Conservation (phyloP, 2,113 vertebrate species). For the Thunnus thynnus region DNA sequence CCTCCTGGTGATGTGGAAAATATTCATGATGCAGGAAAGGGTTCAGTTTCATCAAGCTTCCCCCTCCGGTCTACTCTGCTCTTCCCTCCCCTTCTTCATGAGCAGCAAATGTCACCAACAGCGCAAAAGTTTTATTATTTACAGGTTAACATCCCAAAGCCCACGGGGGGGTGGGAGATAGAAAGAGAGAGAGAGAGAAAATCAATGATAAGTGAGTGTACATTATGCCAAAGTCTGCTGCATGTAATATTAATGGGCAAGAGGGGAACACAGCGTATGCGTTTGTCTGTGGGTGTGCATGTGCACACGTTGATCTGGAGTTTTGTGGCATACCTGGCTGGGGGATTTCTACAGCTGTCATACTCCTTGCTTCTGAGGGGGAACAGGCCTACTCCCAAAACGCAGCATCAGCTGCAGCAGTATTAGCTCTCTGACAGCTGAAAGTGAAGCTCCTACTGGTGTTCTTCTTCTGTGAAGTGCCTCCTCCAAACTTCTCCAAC, state of each 20-base stretch:
- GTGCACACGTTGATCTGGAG: conserved; percentile 58
- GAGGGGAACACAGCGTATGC: conserved; percentile 41
- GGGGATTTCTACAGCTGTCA: conserved; percentile 83
- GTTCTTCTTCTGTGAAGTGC: conserved; percentile 68
- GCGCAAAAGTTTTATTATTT: conserved; percentile 78
- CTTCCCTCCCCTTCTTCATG: conserved; percentile 39
- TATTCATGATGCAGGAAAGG: conserved; percentile 69
- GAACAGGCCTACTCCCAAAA: conserved; percentile 71
- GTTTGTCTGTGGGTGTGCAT: conserved; percentile 59
- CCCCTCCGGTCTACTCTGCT: conserved; percentile 52
- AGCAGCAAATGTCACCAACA: conserved; percentile 73
- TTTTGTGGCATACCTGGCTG: conserved; percentile 67
- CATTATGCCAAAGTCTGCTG: conserved; percentile 72
- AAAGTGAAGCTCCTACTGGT: conserved; percentile 58
- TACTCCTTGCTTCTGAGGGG: conserved; percentile 66
- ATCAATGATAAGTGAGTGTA: conserved; percentile 78
- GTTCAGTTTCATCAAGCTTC: conserved; percentile 74
- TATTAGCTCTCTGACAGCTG: conserved; percentile 71
- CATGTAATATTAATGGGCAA: conserved; percentile 81
- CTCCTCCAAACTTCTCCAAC: conserved; percentile 71
- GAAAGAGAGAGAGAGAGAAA: conserved; percentile 51
- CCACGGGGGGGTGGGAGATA: conserved; percentile 35
- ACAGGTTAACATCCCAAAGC: conserved; percentile 77
- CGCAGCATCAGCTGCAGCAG: conserved; percentile 55
- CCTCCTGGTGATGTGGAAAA: conserved; percentile 62